Conservation (phyloP, 1,140 invertebrate species). For the Drosophila repletoides region DNA sequence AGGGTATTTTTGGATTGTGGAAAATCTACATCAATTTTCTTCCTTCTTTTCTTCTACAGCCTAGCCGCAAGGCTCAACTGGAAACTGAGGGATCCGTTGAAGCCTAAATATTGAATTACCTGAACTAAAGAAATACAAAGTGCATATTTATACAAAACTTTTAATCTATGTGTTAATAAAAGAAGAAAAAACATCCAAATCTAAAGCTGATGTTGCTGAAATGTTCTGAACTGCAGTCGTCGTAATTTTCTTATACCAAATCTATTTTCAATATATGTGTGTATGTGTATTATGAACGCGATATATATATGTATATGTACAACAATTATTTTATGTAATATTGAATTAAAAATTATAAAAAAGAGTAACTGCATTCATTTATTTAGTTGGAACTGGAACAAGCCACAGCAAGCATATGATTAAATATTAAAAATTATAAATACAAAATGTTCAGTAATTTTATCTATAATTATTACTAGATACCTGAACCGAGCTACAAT, state of each 20-base stretch:
- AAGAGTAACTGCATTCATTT: constrained; percentile 21
- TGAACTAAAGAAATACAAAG: constrained; percentile 51
- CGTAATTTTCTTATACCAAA: constrained; percentile 57
- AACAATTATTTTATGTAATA: constrained; percentile 10
- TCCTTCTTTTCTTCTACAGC: constrained; percentile 29
- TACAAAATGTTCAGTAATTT: too few species aligned
- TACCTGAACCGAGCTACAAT: background rate
- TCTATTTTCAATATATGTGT: constrained; percentile 65
- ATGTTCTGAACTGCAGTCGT: constrained; percentile 80
- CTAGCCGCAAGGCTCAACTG: constrained; percentile 74
- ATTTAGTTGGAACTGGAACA: too few species aligned
- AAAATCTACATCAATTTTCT: background rate
- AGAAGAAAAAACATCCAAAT: constrained; percentile 15
- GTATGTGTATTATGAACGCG: constrained; percentile 69
- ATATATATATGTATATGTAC: too few species aligned
- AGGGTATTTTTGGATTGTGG: too few species aligned
- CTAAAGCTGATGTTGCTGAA: constrained; percentile 74
- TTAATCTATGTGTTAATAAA: constrained; percentile 33
- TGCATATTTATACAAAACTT: constrained; percentile 37
- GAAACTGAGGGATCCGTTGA: constrained; percentile 64
- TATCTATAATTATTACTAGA: background rate
- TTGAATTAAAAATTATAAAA: constrained; percentile 34
- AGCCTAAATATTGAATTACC: constrained; percentile 53
- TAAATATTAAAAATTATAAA: background rate
- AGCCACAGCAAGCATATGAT: too few species aligned